These are phyloP conservation scores for Zaprionus taronus DNA, from an alignment of 1,140 invertebrate genomes.

Conservation along the genomic window DNA sequence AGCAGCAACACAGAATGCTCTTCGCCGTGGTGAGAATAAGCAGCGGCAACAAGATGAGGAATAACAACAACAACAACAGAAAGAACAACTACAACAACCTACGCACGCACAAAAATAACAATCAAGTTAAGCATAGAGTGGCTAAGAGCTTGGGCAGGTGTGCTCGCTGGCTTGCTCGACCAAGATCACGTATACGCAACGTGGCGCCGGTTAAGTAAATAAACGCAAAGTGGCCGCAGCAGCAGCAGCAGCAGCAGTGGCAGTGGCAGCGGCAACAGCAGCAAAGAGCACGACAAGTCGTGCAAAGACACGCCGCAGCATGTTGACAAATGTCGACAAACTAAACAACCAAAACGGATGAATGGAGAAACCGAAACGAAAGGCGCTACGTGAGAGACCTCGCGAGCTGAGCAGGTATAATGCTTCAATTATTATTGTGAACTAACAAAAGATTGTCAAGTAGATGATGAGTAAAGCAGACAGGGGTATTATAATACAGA, in stretches of 20 bases:
- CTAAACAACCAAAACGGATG: not conserved
- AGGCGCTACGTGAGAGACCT: not conserved
- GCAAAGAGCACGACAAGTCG: slow-evolving; percentile 4
- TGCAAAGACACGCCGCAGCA: slow-evolving; percentile 4
- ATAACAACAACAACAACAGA: not conserved
- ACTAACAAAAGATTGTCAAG: not conserved
- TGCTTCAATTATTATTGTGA: not conserved
- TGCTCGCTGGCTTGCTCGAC: slow-evolving; percentile 5
- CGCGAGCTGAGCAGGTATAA: not conserved
- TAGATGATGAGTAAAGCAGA: too few relatives aligned
- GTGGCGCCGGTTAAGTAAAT: slow-evolving; percentile 43
- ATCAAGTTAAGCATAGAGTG: not conserved
- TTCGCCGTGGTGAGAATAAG: slow-evolving; percentile 37
- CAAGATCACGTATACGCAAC: slow-evolving; percentile 53
- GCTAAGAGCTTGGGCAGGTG: slow-evolving; percentile 6
- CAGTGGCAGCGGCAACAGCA: not conserved
- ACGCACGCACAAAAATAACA: not conserved
- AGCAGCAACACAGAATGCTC: slow-evolving; percentile 19
- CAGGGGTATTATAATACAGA: too few relatives aligned
- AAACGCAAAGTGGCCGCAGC: slow-evolving; percentile 13
- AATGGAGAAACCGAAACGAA: not conserved
- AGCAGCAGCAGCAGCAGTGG: not conserved
- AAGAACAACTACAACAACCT: not conserved
- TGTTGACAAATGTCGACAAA: slow-evolving; percentile 12
- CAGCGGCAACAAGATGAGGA: slow-evolving; percentile 18